Conservation (phyloP, 2,113 vertebrate genomes). For the Cyanoderma ruficeps region DNA sequence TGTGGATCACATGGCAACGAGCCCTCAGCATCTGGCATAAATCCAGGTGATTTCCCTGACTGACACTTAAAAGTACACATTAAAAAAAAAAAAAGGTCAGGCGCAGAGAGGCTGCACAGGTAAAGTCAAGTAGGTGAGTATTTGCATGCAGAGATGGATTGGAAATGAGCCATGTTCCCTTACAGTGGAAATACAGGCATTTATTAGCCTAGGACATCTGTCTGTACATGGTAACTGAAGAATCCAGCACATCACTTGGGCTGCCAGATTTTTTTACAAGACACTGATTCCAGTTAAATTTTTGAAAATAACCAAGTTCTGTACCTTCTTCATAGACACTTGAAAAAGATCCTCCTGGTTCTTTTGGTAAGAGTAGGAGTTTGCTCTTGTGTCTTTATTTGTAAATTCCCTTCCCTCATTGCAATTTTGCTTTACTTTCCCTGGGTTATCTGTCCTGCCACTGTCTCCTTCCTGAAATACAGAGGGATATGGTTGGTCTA, state of each 20-base stretch:
- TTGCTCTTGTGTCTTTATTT: neutral
- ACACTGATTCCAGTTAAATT: neutral
- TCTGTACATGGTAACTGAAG: neutral
- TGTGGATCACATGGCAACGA: neutral
- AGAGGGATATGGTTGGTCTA: too few relatives aligned
- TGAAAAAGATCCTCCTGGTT: neutral
- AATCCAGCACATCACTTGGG: neutral
- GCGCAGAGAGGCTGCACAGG: neutral
- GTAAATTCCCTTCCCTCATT: slow-evolving; percentile 44
- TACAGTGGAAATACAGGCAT: neutral
- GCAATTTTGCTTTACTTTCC: neutral
- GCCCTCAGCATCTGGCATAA: neutral
- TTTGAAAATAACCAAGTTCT: neutral
- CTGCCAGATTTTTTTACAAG: neutral
- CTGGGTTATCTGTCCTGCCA: neutral
- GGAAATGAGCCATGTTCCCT: neutral
- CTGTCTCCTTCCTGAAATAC: neutral
- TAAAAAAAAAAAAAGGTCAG: neutral
- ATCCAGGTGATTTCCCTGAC: slow-evolving; percentile 31
- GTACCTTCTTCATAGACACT: neutral
- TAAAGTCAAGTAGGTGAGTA: neutral
- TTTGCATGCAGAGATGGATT: neutral
- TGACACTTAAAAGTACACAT: neutral
- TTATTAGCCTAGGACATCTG: neutral
- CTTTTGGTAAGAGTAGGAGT: slow-evolving; percentile 47